Evolutionary conservation across 37 sponge, comb jelly and placozoan species (phyloP), one percentile per base, ranked within the genome.

Genomic region (Chondrosia reniformis): DNA sequence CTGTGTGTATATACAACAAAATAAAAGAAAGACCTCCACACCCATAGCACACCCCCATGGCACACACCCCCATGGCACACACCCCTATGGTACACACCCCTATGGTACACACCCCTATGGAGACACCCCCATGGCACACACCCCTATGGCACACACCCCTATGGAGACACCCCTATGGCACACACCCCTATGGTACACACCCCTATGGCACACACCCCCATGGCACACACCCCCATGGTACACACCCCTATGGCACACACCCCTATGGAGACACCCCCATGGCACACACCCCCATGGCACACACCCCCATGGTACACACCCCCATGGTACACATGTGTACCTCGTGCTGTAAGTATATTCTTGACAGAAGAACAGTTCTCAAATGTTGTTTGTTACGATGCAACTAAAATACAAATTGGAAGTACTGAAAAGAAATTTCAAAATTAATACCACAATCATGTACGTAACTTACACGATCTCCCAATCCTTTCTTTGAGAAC

Each of bases 301-400:
- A 59, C 61, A 49, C 52, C 10, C 52, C 10, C 72, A 37, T 33
- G 72, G n/a, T n/a, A n/a, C 28, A 6, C 28, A 66, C 83, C 30
- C 64, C 12, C 30, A 28, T 10, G 10, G 22, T 10, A 63, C 64
- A 63, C 10, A 40, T 21, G 45, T 52, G 8, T 58, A 89, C 90
- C 75, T 86, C 86, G 43, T 89, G 91, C 55, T 86, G 91, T 4
- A 89, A 44, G 22, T 86, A 72, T 1, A 79, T 44, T 77, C 84
- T 46, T 10, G 66, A 37, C 31, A 89, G 77, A 25, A 82, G 32
- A 31, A 85, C 24, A 4, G 75, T 45, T 40, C 91, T 34, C 1
- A 89, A 17, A 13, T 67, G 49, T 7, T 59, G 39, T 46, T 79
- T 79, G 25, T 62, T 83, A 12, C 83, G 67, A 33, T 54, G 84